phyloP scores from a whole-genome alignment of 2,888 invertebrate genomes.

The Melipona beecheii region DNA sequence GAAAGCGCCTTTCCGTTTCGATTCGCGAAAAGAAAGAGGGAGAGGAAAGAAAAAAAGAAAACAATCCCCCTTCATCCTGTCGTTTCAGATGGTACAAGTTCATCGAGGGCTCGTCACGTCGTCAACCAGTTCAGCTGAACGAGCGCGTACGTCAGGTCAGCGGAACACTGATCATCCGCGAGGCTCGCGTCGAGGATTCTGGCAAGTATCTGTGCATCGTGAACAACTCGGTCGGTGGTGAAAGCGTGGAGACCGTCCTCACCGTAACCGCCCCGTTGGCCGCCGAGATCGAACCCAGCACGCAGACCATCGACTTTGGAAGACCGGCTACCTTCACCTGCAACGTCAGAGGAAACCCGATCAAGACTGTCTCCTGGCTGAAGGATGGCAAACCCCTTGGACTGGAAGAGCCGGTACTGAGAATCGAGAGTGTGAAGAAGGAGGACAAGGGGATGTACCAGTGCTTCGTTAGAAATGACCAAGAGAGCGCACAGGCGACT shows the following conservation, averaged over 20 bases:
- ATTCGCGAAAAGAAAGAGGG: slow-evolving; percentile 6
- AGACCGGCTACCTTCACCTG: slow-evolving; percentile 96
- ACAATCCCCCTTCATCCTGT: slow-evolving; percentile 38
- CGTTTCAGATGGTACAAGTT: slow-evolving; percentile 95
- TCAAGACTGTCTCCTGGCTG: slow-evolving; percentile 95
- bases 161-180: slow-evolving; percentile 96
- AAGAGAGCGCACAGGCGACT: slow-evolving; percentile 96
- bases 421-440: slow-evolving; percentile 95
- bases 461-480: slow-evolving; percentile 96
- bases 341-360: slow-evolving; percentile 95
- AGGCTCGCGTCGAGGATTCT: slow-evolving; percentile 95
- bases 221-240: slow-evolving; percentile 97
- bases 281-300: slow-evolving; percentile 94
- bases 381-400: slow-evolving; percentile 95
- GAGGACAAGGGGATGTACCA: slow-evolving; percentile 99
- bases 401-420: slow-evolving; percentile 91
- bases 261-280: slow-evolving; percentile 96
- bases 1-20: slow-evolving; percentile 25
- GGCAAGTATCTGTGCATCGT: slow-evolving; percentile 97
- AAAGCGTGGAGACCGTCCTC: slow-evolving; percentile 95
- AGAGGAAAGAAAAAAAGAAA: neutral
- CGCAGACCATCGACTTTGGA: slow-evolving; percentile 97
- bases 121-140: slow-evolving; percentile 94
- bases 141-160: slow-evolving; percentile 96
- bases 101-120: slow-evolving; percentile 93